Evolutionary conservation across 2,888 invertebrate genomes (phyloP), one percentile per base, ranked within the genome.

Genomic region (Chaetogeoica ovagalla): DNA sequence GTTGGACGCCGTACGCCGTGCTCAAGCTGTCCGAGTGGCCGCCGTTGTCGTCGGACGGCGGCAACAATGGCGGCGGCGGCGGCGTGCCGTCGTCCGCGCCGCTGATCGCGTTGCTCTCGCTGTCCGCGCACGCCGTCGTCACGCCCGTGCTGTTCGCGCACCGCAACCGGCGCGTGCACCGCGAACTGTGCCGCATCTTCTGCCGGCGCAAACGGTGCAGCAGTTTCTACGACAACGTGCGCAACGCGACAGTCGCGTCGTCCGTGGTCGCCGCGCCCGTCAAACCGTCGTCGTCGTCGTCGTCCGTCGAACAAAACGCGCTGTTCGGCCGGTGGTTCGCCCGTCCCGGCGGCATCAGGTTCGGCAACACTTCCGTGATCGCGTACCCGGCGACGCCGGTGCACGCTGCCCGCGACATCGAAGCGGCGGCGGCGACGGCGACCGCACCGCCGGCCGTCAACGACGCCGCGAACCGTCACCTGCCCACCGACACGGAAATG

Each of bases 101-200:
- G 70, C 71, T 82, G 55, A 63, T 81, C n/a, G 74, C 83, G 43
- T 82, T 83, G n/a, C 75, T 83, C 19, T 79, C 83, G 30, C 39
- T 83, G 62, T 88, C 91, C 69, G 88, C 90, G 59, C 91, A 91
- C 72, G 89, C 90, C 75, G 88, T 90, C 63, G 88, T 91, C 37
- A 93, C 92, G 70, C 94, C 94, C 23, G 89, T 93, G 85, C 88
- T 94, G 71, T 94, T 94, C 86, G 93, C 93, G 57, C 90, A 93
- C 86, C 89, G 94, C 7, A 92, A 92, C 82, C 89, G 91, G 21
- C 88, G 92, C 43, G 90, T 92, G 4, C 89, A 89, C 83, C 85
- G 89, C 17, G 90, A 90, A 83, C 86, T 90, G 83, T 87, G 82
- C 73, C 79, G 79, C 48, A 57, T 82, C 57, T 82, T 82, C 39